Evolutionary conservation across 2,113 vertebrate species (phyloP).

Genomic region (Solea senegalensis): DNA sequence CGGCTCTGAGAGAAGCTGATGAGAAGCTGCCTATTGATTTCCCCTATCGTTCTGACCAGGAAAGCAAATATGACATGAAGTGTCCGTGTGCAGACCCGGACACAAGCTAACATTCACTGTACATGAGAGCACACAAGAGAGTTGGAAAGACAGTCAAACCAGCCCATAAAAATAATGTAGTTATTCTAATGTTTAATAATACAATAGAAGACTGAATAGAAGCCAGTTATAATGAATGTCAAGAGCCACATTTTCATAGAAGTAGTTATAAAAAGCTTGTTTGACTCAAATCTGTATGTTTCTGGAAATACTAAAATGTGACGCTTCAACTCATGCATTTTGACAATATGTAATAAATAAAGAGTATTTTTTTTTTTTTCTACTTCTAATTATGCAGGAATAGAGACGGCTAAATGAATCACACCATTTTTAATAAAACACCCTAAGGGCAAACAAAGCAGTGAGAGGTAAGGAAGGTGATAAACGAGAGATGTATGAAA

Average conservation of each 20-base stretch:
- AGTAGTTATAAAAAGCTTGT: not conserved
- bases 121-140: not conserved
- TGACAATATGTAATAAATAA: not conserved
- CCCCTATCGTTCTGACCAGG: slow-evolving; percentile 11
- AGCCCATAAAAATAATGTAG: not conserved
- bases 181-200: not conserved
- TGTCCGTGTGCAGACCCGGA: not conserved
- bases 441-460: not conserved
- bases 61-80: slow-evolving; percentile 19
- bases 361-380: not conserved
- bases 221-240: not conserved
- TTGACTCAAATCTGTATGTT: too few species aligned
- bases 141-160: not conserved
- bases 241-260: not conserved
- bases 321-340: too few species aligned
- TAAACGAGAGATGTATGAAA: not conserved
- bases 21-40: slow-evolving; percentile 47
- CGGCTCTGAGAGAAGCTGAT: slow-evolving; percentile 34
- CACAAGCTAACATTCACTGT: slow-evolving; percentile 2
- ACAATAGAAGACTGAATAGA: not conserved
- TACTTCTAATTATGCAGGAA: not conserved
- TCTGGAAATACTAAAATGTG: not conserved
- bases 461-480: not conserved
- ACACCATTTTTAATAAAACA: not conserved
- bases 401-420: not conserved